Conservation (phyloP, 2,113 vertebrate genomes). For the Carettochelys insculpta region DNA sequence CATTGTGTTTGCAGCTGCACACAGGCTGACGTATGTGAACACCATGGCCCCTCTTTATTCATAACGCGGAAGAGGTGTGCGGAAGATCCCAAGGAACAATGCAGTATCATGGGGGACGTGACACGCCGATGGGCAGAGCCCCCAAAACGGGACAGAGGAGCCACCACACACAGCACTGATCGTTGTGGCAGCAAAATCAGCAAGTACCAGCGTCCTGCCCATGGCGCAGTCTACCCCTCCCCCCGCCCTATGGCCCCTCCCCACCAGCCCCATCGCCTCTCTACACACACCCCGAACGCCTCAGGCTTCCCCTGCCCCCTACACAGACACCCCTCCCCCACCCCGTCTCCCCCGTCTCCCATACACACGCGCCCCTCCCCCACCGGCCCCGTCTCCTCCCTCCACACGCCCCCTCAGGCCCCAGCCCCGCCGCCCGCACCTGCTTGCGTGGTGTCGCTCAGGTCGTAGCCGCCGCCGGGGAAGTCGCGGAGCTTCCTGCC, state of each 20-base stretch:
- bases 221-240: rapidly evolving
- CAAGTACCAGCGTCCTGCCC: background rate
- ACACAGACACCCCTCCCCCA: background rate
- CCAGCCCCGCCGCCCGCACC: slow-evolving; percentile 76
- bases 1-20: background rate
- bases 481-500: slow-evolving; percentile 96
- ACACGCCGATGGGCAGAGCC: background rate
- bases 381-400: background rate
- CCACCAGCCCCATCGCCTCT: rapidly evolving
- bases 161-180: background rate
- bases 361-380: too few species aligned
- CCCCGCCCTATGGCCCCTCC: background rate
- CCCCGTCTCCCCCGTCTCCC: background rate
- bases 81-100: background rate
- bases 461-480: slow-evolving; percentile 88
- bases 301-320: too few species aligned
- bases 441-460: slow-evolving; percentile 94
- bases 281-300: too few species aligned
- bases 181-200: rapidly evolving
- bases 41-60: background rate
- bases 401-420: background rate
- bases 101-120: background rate
- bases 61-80: background rate
- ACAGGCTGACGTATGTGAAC: background rate
- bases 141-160: background rate